Conservation (phyloP, 2,888 invertebrate genomes). For the Diogma glabrata region DNA sequence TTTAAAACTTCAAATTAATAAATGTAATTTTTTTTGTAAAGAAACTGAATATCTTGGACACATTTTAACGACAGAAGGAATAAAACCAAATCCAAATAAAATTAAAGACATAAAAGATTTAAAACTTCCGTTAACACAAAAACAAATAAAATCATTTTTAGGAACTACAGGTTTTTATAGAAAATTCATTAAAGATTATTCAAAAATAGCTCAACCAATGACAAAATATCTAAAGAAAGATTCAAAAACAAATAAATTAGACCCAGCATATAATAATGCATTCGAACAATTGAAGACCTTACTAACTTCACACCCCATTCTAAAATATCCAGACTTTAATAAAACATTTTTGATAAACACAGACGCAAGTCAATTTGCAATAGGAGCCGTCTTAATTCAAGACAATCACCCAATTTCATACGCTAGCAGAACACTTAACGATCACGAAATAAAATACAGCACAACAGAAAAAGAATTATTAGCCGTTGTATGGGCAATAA, state of each 20-base stretch:
- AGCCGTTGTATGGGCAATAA: too few relatives aligned
- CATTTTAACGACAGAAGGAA: background rate
- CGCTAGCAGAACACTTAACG: too few relatives aligned
- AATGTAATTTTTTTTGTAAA: background rate
- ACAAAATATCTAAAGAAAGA: background rate
- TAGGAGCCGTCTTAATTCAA: background rate
- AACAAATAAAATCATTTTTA: background rate
- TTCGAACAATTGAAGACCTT: background rate
- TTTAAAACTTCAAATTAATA: background rate
- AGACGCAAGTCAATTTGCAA: background rate
- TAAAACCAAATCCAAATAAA: background rate
- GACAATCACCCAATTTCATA: too few relatives aligned
- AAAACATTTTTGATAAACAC: background rate
- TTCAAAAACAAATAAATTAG: background rate
- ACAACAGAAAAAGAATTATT: too few relatives aligned
- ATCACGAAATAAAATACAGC: too few relatives aligned
- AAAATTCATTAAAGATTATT: background rate
- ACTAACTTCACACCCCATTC: background rate
- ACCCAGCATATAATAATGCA: background rate
- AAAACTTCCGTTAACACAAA: background rate
- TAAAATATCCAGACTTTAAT: background rate
- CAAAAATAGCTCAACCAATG: background rate
- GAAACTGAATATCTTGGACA: background rate
- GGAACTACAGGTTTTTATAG: background rate
- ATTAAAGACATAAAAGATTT: background rate